Evolutionary conservation across 92 coral and sea anemone species (phyloP).

Genomic region (Actinernus sp.): DNA sequence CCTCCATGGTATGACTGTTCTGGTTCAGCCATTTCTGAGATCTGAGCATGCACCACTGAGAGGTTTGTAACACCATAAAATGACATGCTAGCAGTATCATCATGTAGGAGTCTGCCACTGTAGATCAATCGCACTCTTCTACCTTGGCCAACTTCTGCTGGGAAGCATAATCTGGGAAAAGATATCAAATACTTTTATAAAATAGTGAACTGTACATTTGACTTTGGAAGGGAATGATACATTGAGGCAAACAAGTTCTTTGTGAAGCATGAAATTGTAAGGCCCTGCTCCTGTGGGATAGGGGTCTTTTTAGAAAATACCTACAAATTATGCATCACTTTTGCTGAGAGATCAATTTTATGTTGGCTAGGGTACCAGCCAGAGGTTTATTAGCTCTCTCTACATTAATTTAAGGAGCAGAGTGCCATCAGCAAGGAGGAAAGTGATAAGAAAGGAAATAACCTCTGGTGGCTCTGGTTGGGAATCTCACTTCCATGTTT

Average conservation of each 20-base stretch:
- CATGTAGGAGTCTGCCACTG: conserved; percentile 85
- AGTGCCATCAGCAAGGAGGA: too few species aligned
- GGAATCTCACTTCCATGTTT: too few species aligned
- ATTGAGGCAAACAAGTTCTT: not conserved
- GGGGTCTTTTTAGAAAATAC: not conserved
- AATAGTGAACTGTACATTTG: not conserved
- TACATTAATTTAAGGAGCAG: too few species aligned
- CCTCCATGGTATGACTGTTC: conserved; percentile 15
- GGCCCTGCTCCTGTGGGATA: not conserved
- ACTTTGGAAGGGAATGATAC: not conserved
- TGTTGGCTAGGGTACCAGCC: too few species aligned
- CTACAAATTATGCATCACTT: too few species aligned
- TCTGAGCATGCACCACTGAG: conserved; percentile 96
- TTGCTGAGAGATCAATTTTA: too few species aligned
- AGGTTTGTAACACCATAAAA: conserved; percentile 77
- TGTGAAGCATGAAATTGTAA: not conserved
- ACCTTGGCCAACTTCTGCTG: conserved; percentile 78
- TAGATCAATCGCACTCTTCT: conserved; percentile 83
- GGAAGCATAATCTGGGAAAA: conserved; percentile 76
- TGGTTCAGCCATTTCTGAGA: conserved; percentile 60
- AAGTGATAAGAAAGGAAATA: too few species aligned
- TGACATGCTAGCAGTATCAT: conserved; percentile 70
- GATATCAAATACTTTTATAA: not conserved
- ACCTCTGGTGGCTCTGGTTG: too few species aligned
- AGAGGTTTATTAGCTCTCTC: too few species aligned